A percentile compares a stretch with the other conserved stretches of the same genome.
These are phyloP conservation scores for Rhynchotus rufescens DNA, from an alignment of 2,797 vertebrate genomes.

Conservation along the genomic window DNA sequence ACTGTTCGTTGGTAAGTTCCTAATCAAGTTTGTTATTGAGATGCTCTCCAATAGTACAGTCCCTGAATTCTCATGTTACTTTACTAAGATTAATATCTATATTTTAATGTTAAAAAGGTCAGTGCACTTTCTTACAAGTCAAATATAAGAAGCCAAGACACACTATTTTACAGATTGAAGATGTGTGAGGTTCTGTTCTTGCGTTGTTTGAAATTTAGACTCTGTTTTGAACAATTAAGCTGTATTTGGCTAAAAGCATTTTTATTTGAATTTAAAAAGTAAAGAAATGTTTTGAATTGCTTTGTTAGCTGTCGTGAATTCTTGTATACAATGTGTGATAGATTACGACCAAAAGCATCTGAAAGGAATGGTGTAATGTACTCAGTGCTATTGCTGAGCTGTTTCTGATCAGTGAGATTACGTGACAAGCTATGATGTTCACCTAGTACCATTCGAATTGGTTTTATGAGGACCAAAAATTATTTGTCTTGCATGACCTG, in stretches of 20 bases:
- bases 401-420: neutral
- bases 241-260: neutral
- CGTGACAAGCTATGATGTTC: neutral
- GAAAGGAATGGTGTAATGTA: fast-evolving
- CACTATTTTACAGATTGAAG: neutral
- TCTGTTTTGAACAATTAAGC: neutral
- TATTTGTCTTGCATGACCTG: conserved; percentile 84
- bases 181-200: neutral
- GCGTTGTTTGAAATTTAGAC: neutral
- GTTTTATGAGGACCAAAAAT: conserved; percentile 77
- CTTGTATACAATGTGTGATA: neutral
- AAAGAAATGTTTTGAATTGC: neutral
- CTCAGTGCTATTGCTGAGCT: neutral
- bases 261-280: neutral
- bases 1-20: too few relatives aligned
- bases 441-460: neutral
- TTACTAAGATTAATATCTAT: neutral
- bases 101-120: neutral
- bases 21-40: neutral
- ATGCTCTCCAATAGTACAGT: neutral
- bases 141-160: neutral
- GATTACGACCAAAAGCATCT: neutral
- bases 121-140: neutral
- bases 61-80: neutral
- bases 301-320: neutral